Evolutionary conservation across 2,113 vertebrate species (phyloP).

Genomic region (Siniperca chuatsi): DNA sequence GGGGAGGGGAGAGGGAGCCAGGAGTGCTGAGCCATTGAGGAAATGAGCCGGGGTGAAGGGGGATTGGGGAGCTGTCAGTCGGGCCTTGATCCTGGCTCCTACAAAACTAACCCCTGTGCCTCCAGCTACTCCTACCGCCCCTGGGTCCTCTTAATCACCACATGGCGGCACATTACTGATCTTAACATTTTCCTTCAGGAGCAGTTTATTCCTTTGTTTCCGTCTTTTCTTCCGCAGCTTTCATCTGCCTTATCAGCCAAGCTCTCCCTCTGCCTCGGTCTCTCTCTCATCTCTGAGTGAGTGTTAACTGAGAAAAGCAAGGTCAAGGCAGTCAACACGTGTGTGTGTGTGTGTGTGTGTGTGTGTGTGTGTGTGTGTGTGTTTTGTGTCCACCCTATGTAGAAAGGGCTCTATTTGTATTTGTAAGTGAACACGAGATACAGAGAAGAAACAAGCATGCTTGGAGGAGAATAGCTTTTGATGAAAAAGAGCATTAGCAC

Average conservation of each 20-base stretch:
- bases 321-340: slow-evolving; percentile 4
- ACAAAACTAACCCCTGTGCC: slow-evolving; percentile 22
- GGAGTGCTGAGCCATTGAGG: slow-evolving; percentile 33
- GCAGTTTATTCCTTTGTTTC: slow-evolving; percentile 39
- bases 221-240: slow-evolving; percentile 29
- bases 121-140: slow-evolving; percentile 11
- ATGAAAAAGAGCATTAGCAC: slow-evolving; percentile 60
- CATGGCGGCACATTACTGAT: slow-evolving; percentile 45
- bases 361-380: slow-evolving; percentile 9
- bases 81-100: slow-evolving; percentile 34
- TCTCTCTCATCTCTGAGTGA: slow-evolving; percentile 35
- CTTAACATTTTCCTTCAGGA: slow-evolving; percentile 37
- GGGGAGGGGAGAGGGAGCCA: not conserved
- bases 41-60: slow-evolving; percentile 23
- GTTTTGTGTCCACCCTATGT: not conserved
- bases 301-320: not conserved
- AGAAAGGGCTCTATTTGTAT: slow-evolving; percentile 14
- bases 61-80: slow-evolving; percentile 26
- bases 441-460: slow-evolving; percentile 19
- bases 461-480: slow-evolving; percentile 42
- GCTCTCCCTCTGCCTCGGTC: slow-evolving; percentile 15
- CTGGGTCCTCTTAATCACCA: slow-evolving; percentile 43
- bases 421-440: slow-evolving; percentile 34
- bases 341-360: slow-evolving; percentile 1
- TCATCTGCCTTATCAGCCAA: slow-evolving; percentile 30